Evolutionary conservation across 2,113 vertebrate genomes (phyloP).

Genomic region (Grus americana): DNA sequence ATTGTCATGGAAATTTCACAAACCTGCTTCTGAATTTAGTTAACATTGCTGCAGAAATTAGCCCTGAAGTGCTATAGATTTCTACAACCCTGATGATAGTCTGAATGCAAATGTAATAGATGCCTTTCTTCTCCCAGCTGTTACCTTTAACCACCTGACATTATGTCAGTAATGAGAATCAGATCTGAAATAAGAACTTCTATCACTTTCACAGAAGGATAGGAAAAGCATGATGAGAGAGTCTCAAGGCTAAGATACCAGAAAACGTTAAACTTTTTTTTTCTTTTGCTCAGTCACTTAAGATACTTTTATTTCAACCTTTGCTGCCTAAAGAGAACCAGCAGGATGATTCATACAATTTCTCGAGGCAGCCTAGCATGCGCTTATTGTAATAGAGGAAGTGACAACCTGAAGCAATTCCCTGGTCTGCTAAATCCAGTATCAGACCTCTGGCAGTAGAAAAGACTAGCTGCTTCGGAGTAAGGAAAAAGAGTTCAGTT

Average conservation of each 20-base stretch:
- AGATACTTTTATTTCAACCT: background rate
- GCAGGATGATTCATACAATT: background rate
- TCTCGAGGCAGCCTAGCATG: background rate
- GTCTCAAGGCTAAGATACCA: background rate
- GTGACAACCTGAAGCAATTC: background rate
- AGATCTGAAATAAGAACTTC: conserved; percentile 14
- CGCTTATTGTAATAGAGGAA: background rate
- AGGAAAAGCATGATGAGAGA: background rate
- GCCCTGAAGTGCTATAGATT: conserved; percentile 14
- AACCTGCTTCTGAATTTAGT: conserved; percentile 10
- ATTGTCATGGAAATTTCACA: conserved; percentile 47
- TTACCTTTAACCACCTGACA: conserved; percentile 47
- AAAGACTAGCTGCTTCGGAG: background rate
- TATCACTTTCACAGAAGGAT: background rate
- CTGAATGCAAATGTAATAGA: conserved; percentile 53
- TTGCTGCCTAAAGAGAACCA: background rate
- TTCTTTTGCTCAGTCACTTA: background rate
- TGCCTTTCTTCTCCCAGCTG: conserved; percentile 30
- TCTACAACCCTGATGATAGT: background rate
- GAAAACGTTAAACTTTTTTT: background rate
- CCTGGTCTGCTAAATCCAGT: background rate
- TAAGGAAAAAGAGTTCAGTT: background rate
- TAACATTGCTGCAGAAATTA: conserved; percentile 35
- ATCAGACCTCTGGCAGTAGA: background rate
- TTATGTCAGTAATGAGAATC: conserved; percentile 39